Percentiles rank a stretch among this genome's conserved stretches.
Conservation (phyloP, 2,797 vertebrate species). For the Sorex maritimensis region DNA sequence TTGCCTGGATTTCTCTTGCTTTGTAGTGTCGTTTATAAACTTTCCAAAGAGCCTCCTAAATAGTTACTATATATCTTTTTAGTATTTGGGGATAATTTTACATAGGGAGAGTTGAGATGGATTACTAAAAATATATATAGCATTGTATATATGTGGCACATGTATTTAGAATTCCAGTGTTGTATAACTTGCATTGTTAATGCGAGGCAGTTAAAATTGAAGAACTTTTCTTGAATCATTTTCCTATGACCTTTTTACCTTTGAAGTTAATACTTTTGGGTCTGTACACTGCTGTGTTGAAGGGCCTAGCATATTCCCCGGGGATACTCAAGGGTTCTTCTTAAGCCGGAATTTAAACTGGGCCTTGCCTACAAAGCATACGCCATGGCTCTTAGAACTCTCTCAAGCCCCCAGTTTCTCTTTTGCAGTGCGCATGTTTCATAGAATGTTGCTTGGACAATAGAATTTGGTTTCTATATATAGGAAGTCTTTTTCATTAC, state of each 20-base stretch:
- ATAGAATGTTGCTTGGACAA: background rate
- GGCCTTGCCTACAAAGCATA: too few relatives aligned
- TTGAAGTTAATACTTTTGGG: background rate
- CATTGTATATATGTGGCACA: constrained; percentile 41
- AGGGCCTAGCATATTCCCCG: too few relatives aligned
- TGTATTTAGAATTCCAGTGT: constrained; percentile 35
- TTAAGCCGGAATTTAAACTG: too few relatives aligned
- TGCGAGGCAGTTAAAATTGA: constrained; percentile 19
- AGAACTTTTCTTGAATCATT: constrained; percentile 50
- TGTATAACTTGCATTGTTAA: constrained; percentile 2
- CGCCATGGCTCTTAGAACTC: too few relatives aligned
- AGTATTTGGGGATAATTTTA: background rate
- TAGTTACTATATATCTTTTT: background rate
- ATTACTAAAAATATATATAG: constrained; percentile 7
- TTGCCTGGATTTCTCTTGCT: background rate
- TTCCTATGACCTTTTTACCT: constrained; percentile 57
- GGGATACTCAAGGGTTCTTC: too few relatives aligned
- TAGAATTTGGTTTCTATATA: constrained; percentile 46
- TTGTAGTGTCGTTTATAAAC: background rate
- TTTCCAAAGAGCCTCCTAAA: background rate
- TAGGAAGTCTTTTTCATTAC: constrained; percentile 44
- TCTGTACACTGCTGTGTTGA: background rate
- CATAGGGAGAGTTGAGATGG: background rate
- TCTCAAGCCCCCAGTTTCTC: constrained; percentile 11
- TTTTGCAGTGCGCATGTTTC: background rate